Evolutionary conservation across 1,140 invertebrate species (phyloP), one percentile per base, ranked within the genome.

Genomic region (Drosophila santomea): DNA sequence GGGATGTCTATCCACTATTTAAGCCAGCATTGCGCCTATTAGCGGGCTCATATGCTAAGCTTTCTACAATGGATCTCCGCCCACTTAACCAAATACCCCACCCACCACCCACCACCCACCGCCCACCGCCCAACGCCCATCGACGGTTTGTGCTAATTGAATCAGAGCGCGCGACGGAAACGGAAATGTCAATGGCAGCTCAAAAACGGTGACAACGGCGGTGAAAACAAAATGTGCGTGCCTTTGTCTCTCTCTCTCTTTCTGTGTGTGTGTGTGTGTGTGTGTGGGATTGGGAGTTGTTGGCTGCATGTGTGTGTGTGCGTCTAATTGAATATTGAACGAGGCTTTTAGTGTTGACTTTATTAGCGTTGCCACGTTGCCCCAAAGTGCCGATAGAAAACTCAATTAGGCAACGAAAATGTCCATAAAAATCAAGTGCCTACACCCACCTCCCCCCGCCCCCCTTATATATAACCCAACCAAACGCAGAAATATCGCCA

Each of bases 321-420:
- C 47, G 64, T 68, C 68, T 88, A 89, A 88, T 89, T 88, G 84
- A 88, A 88, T 88, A 88, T 88, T 83, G 84, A 88, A 89, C 76
- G 80, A 88, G 84, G 83, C 83, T 88, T 88, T 88, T 88, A 89
- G 83, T 79, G 79, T 79, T 88, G 66, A 86, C 79, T 86, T 88
- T 76, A 86, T 88, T 86, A 86, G 79, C 66, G 83, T 54, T 81
- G 83, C 78, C 74, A 64, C 78, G 59, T 71, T 76, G 66, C 61
- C 57, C 48, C 56, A 84, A 86, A 86, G 82, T 86, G 82, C 58
- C 75, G 50, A 55, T 50, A 64, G 71, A 82, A 82, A 85, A 80
- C 74, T 72, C 82, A 86, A 86, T 82, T 82, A 78, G 73, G 66
- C 79, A 83, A 71, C 75, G 56, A 77, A 73, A 80, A 81, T 64